Evolutionary conservation across 2,797 vertebrate species (phyloP).

Genomic region (Pseudopleuronectes americanus): DNA sequence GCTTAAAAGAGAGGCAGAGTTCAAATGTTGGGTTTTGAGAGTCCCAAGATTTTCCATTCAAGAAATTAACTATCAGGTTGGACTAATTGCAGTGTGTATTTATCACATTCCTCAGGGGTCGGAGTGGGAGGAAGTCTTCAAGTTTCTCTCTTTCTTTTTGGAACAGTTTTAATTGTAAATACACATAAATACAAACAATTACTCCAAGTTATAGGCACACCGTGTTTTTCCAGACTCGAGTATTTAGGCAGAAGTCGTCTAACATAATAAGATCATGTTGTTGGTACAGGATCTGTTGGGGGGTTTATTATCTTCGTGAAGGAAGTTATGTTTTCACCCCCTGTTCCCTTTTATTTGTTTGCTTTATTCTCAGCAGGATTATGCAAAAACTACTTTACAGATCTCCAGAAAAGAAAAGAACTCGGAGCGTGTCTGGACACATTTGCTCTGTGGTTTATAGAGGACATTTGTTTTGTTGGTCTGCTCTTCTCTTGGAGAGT

Average conservation of each 20-base stretch:
- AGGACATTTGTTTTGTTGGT: too few species aligned
- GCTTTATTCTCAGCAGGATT: too few species aligned
- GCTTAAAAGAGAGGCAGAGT: slow-evolving; percentile 73
- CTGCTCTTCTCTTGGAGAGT: too few species aligned
- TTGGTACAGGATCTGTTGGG: too few species aligned
- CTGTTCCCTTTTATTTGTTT: too few species aligned
- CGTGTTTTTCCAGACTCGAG: not conserved
- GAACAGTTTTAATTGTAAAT: slow-evolving; percentile 21
- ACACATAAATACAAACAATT: slow-evolving; percentile 25
- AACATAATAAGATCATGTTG: not conserved
- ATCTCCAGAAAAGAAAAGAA: too few species aligned
- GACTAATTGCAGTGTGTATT: slow-evolving; percentile 71
- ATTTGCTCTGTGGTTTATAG: too few species aligned
- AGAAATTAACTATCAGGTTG: slow-evolving; percentile 70
- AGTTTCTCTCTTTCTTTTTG: not conserved
- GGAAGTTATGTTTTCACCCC: too few species aligned
- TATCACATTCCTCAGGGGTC: slow-evolving; percentile 60
- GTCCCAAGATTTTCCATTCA: slow-evolving; percentile 69
- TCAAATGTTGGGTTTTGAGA: slow-evolving; percentile 67
- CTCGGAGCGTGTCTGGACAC: too few species aligned
- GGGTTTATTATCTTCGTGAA: too few species aligned
- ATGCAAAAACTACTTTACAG: too few species aligned
- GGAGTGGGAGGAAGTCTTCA: slow-evolving; percentile 20
- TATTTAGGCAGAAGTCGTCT: not conserved
- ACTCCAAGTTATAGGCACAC: not conserved